Percentiles rank a stretch among this genome's conserved stretches.
These are phyloP conservation scores for Carduelis carduelis DNA, from an alignment of 2,797 vertebrate species.

Conservation along the genomic window DNA sequence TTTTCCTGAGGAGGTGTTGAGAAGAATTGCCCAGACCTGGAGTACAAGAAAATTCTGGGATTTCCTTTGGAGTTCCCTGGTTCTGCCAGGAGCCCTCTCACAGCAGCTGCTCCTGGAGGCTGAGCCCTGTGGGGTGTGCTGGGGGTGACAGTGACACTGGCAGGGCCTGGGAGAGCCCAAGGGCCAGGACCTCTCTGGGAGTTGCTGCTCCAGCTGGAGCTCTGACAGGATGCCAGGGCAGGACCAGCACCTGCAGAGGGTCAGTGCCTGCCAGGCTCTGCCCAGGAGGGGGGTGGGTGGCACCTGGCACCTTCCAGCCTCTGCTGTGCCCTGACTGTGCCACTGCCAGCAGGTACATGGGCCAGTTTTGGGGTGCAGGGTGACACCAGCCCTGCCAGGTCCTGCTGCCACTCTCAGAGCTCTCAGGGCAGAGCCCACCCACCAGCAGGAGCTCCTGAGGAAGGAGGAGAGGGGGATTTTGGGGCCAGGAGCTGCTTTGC, in stretches of 20 bases:
- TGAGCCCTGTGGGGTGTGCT: neutral
- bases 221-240: neutral
- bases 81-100: neutral
- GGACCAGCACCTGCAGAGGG: neutral
- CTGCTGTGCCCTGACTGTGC: accelerated
- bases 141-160: accelerated
- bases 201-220: neutral
- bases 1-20: neutral
- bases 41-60: neutral
- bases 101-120: neutral
- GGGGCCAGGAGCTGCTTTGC: neutral
- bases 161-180: accelerated
- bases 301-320: neutral
- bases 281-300: accelerated
- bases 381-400: neutral
- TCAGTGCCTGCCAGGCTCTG: accelerated
- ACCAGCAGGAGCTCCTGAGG: accelerated
- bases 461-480: accelerated
- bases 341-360: accelerated
- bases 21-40: neutral
- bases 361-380: neutral
- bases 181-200: accelerated
- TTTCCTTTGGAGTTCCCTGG: neutral
- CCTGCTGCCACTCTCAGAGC: accelerated
- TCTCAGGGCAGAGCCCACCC: neutral